Conservation (phyloP, 2,888 invertebrate genomes). For the Drosophila tripunctata region DNA sequence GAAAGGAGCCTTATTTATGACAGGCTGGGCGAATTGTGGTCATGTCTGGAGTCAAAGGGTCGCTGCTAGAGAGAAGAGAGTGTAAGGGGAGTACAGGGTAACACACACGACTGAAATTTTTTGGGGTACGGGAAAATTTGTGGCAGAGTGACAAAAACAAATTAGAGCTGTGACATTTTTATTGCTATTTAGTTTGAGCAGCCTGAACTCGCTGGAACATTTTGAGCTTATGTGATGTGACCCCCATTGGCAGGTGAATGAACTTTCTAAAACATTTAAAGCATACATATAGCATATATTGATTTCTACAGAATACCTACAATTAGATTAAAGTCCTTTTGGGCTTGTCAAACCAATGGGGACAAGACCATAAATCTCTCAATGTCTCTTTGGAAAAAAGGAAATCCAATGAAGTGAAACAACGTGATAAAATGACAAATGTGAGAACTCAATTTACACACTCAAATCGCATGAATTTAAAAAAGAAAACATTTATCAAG, state of each 20-base stretch:
- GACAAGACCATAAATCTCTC: constrained; percentile 10
- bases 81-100: not conserved
- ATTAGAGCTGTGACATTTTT: constrained; percentile 73
- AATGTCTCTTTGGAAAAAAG: not conserved
- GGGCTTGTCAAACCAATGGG: not conserved
- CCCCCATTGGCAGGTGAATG: constrained; percentile 49
- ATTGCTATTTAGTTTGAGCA: constrained; percentile 55
- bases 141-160: constrained; percentile 55
- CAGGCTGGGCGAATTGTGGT: constrained; percentile 34
- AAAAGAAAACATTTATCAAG: not conserved
- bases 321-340: constrained; percentile 4
- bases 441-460: constrained; percentile 1
- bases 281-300: constrained; percentile 14
- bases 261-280: constrained; percentile 31
- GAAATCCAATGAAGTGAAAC: constrained; percentile 9
- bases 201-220: not conserved
- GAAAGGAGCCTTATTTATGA: constrained; percentile 36
- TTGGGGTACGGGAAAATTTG: not conserved
- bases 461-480: not conserved
- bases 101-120: not conserved
- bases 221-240: constrained; percentile 22
- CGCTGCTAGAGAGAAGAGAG: not conserved
- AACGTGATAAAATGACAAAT: constrained; percentile 4
- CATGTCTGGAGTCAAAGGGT: constrained; percentile 12
- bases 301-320: constrained; percentile 15